Evolutionary conservation across 1,140 invertebrate genomes (phyloP).

Genomic region (Arctopsyche grandis): DNA sequence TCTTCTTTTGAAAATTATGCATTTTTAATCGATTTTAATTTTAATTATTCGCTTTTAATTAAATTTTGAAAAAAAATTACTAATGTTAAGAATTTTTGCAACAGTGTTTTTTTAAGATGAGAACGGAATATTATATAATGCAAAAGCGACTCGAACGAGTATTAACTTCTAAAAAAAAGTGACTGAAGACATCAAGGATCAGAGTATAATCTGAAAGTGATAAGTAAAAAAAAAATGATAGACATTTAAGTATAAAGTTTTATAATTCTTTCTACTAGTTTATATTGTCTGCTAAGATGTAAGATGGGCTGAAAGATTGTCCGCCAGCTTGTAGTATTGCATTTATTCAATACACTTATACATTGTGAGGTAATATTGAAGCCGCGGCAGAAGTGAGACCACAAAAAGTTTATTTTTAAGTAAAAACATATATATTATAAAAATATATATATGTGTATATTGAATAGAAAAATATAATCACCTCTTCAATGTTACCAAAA

Average conservation of each 20-base stretch:
- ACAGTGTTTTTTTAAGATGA: slow-evolving; percentile 20
- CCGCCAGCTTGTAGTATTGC: slow-evolving; percentile 54
- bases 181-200: slow-evolving; percentile 55
- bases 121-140: too few species aligned
- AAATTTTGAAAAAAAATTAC: background rate
- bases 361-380: slow-evolving; percentile 45
- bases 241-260: slow-evolving; percentile 55
- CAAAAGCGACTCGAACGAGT: slow-evolving; percentile 10
- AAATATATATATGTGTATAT: slow-evolving; percentile 41
- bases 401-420: slow-evolving; percentile 45
- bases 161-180: slow-evolving; percentile 23
- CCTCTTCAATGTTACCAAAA: slow-evolving; percentile 53
- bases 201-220: slow-evolving; percentile 54
- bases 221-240: slow-evolving; percentile 54
- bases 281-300: slow-evolving; percentile 48
- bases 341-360: slow-evolving; percentile 50
- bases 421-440: slow-evolving; percentile 41
- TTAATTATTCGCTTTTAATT: slow-evolving; percentile 7
- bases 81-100: slow-evolving; percentile 38
- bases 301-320: slow-evolving; percentile 48
- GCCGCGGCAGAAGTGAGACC: slow-evolving; percentile 8
- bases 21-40: background rate
- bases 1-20: too few species aligned
- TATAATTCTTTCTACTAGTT: slow-evolving; percentile 55
- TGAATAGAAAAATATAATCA: slow-evolving; percentile 38